Percentiles rank a stretch among this genome's conserved stretches.
Evolutionary conservation across 2,888 invertebrate genomes (phyloP).

Genomic region (Dromius quadrimaculatus): DNA sequence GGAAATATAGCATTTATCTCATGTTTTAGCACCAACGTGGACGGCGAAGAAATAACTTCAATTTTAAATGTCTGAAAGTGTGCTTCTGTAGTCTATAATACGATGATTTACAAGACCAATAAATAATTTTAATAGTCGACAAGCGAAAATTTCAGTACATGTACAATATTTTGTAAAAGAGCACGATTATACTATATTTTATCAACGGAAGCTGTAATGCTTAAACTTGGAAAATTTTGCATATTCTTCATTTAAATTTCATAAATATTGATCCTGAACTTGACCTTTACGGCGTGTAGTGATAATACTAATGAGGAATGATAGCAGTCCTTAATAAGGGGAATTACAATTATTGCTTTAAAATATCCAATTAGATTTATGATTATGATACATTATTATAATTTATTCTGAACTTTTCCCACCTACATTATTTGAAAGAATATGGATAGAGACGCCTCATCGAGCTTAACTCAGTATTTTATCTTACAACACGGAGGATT

Average conservation of each 20-base stretch:
- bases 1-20: not conserved
- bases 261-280: constrained; percentile 28
- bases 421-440: no score
- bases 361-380: no score
- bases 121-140: constrained; percentile 33
- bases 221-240: constrained; percentile 14
- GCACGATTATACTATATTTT: constrained; percentile 16
- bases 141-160: constrained; percentile 7
- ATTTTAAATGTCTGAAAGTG: constrained; percentile 9
- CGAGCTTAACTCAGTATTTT: no score
- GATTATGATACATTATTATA: no score
- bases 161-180: constrained; percentile 19
- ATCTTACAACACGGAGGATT: no score
- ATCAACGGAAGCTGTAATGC: not conserved
- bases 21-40: not conserved
- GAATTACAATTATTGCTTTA: no score
- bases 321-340: not conserved
- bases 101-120: constrained; percentile 28
- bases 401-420: no score
- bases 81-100: constrained; percentile 16
- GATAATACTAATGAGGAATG: constrained; percentile 3
- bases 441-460: no score
- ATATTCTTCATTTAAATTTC: constrained; percentile 17
- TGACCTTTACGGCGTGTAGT: constrained; percentile 9
- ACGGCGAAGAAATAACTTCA: constrained; percentile 11